These are phyloP conservation scores for Champsocephalus gunnari DNA, from an alignment of 2,797 vertebrate genomes.

Conservation along the genomic window DNA sequence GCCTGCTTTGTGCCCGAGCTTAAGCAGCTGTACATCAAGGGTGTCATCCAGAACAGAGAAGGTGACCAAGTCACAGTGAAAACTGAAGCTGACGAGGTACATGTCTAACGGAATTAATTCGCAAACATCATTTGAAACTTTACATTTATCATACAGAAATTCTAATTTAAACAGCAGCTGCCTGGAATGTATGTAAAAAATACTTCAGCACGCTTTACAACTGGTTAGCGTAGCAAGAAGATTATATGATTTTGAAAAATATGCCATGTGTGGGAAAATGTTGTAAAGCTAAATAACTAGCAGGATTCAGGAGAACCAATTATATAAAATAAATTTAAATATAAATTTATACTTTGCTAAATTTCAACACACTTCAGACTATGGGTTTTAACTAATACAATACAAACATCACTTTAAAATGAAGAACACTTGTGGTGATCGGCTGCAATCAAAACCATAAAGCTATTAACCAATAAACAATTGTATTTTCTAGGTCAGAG, in stretches of 20 bases:
- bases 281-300: no score
- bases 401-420: no score
- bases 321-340: no score
- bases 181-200: background rate
- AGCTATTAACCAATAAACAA: no score
- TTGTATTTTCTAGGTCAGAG: no score
- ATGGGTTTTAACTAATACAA: no score
- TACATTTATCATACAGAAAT: background rate
- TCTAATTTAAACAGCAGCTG: background rate
- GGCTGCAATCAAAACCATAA: no score
- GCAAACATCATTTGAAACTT: background rate
- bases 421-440: no score
- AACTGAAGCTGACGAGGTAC: constrained; percentile 85
- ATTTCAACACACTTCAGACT: no score
- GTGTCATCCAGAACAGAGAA: constrained; percentile 84
- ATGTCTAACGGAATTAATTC: background rate
- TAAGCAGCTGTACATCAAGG: constrained; percentile 86
- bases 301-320: no score
- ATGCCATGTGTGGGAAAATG: background rate
- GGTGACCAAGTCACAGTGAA: constrained; percentile 84
- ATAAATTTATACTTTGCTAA: no score
- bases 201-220: background rate
- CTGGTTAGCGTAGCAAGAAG: background rate
- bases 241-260: background rate
- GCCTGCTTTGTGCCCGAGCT: constrained; percentile 87